Evolutionary conservation across 2,888 invertebrate species (phyloP).

Genomic region (Apotomis betuletana): DNA sequence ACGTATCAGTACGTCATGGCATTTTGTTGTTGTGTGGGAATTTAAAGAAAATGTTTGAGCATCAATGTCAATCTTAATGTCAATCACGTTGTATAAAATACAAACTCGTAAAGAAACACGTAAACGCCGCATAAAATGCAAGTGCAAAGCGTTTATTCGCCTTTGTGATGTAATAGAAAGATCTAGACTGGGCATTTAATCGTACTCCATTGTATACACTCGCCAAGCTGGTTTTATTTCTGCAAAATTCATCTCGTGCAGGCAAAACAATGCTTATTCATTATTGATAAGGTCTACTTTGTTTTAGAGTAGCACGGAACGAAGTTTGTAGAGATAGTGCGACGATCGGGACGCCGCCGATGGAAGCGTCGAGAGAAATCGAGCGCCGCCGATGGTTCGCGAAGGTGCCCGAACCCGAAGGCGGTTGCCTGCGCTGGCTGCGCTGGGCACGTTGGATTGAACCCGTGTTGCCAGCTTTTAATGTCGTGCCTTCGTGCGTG

Average conservation of each 20-base stretch:
- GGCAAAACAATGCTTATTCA: constrained; percentile 7
- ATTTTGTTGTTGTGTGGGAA: background rate
- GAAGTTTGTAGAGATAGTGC: constrained; percentile 25
- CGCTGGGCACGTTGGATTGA: constrained; percentile 12
- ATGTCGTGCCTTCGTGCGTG: background rate
- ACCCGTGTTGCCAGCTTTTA: constrained; percentile 26
- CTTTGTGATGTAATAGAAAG: constrained; percentile 16
- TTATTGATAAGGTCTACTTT: constrained; percentile 10
- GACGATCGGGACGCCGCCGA: constrained; percentile 15
- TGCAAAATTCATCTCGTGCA: background rate
- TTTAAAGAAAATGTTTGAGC: background rate
- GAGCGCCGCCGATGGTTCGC: constrained; percentile 41
- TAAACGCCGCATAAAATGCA: background rate
- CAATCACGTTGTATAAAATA: background rate
- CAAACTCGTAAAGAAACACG: too few species aligned
- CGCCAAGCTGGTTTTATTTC: constrained; percentile 8
- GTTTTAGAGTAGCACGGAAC: background rate
- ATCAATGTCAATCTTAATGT: constrained; percentile 14
- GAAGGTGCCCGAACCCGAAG: constrained; percentile 36
- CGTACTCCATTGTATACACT: constrained; percentile 6
- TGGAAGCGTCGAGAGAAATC: constrained; percentile 46
- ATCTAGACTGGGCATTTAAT: constrained; percentile 5
- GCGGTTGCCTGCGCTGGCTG: constrained; percentile 7
- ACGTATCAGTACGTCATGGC: background rate
- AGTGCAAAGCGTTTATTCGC: background rate